Evolutionary conservation across 2,888 invertebrate species (phyloP).

Genomic region (Helleia helle): DNA sequence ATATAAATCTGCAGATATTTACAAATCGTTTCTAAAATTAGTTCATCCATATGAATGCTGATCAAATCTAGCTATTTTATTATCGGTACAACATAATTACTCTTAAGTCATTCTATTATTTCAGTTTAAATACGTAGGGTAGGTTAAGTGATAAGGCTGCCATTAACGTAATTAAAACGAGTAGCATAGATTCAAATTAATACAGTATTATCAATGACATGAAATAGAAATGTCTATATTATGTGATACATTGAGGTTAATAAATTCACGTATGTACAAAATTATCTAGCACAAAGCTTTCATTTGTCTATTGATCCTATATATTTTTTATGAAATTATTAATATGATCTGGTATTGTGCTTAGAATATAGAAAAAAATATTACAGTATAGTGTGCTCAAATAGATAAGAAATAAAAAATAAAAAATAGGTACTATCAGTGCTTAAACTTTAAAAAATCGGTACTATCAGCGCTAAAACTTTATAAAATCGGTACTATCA

Average conservation of each 20-base stretch:
- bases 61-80: constrained; percentile 1
- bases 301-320: constrained; percentile 13
- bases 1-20: constrained; percentile 16
- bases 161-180: constrained; percentile 19
- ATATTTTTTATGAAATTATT: constrained; percentile 19
- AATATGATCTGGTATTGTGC: constrained; percentile 15
- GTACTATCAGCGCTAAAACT: too few relatives aligned
- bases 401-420: too few relatives aligned
- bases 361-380: too few relatives aligned
- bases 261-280: constrained; percentile 41
- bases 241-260: constrained; percentile 37
- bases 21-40: constrained; percentile 11
- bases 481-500: too few relatives aligned
- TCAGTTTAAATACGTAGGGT: not conserved
- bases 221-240: constrained; percentile 27
- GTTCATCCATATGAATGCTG: not conserved
- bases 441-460: too few relatives aligned
- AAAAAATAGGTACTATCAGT: too few relatives aligned
- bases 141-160: constrained; percentile 15
- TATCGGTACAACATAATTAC: not conserved
- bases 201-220: constrained; percentile 7
- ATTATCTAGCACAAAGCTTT: constrained; percentile 31
- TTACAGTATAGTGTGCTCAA: too few relatives aligned
- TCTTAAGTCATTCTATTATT: not conserved
- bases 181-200: constrained; percentile 8